Conservation (phyloP, 2,888 invertebrate genomes). For the Trypoxylon attenuatum region DNA sequence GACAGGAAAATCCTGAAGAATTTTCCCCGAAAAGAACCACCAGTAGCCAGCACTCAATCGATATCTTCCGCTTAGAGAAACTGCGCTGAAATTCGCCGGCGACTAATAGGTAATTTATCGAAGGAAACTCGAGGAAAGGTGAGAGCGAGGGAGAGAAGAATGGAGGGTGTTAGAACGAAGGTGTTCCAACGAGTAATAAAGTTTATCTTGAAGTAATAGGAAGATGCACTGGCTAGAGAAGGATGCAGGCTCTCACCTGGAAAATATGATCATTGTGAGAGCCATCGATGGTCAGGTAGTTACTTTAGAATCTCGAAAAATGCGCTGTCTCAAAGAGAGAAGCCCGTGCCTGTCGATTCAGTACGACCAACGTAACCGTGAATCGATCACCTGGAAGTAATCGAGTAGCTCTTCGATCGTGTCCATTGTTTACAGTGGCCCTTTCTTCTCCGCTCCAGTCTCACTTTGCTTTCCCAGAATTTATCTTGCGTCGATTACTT, state of each 20-base stretch:
- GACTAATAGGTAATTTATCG: background rate
- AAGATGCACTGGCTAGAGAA: background rate
- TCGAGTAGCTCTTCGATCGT: constrained; percentile 15
- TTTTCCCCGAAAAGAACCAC: too few species aligned
- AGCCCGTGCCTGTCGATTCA: constrained; percentile 18
- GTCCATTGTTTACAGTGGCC: constrained; percentile 34
- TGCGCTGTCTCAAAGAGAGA: constrained; percentile 9
- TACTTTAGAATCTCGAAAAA: constrained; percentile 14
- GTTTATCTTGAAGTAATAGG: background rate
- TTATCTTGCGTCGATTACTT: too few species aligned
- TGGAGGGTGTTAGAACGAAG: background rate
- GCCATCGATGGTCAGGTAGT: background rate
- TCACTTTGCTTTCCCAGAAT: too few species aligned
- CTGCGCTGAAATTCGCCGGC: too few species aligned
- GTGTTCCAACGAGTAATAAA: background rate
- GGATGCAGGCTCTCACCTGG: background rate
- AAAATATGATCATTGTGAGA: background rate
- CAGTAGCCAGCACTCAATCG: too few species aligned
- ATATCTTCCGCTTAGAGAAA: too few species aligned
- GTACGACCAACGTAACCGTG: constrained; percentile 19
- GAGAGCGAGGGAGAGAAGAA: background rate
- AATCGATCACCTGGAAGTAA: constrained; percentile 44
- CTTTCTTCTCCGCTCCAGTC: background rate
- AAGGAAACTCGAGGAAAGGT: background rate
- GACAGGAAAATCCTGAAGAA: too few species aligned